Evolutionary conservation across 2,113 vertebrate species (phyloP).

Genomic region (Otocyon megalotis): DNA sequence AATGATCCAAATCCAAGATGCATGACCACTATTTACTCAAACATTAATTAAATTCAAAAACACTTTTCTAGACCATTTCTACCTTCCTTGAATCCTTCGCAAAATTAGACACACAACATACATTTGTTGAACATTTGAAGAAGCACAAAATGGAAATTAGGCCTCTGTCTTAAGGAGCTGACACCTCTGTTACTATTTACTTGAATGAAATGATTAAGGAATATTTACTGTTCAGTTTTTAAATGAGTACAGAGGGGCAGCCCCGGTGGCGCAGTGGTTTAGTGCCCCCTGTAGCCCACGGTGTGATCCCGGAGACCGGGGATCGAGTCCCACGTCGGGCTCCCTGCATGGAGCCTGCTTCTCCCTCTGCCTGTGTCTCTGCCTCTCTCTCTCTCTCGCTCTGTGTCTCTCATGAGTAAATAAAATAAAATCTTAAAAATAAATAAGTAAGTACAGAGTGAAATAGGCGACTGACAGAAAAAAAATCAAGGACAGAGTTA

Average conservation of each 20-base stretch:
- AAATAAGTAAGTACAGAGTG: background rate
- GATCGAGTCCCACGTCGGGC: too few relatives aligned
- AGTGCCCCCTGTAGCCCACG: too few relatives aligned
- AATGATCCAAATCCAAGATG: background rate
- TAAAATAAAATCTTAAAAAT: too few relatives aligned
- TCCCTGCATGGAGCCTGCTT: too few relatives aligned
- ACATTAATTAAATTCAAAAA: constrained; percentile 17
- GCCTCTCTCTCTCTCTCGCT: too few relatives aligned
- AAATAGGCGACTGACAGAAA: background rate
- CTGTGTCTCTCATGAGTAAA: too few relatives aligned
- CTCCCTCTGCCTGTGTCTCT: too few relatives aligned
- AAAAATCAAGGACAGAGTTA: background rate
- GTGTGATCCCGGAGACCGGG: too few relatives aligned
- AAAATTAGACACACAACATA: background rate
- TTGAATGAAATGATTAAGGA: background rate
- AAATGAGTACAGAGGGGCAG: background rate
- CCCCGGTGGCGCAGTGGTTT: too few relatives aligned
- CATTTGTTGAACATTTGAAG: background rate
- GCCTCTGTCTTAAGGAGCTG: background rate
- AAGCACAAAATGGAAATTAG: background rate
- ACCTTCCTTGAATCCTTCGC: background rate
- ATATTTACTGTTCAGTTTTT: background rate
- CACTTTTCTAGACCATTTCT: background rate
- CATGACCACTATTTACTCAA: background rate
- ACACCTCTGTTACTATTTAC: background rate